Evolutionary conservation across 2,797 vertebrate species (phyloP), one percentile per base, ranked within the genome.

Genomic region (Harpagifer antarcticus): DNA sequence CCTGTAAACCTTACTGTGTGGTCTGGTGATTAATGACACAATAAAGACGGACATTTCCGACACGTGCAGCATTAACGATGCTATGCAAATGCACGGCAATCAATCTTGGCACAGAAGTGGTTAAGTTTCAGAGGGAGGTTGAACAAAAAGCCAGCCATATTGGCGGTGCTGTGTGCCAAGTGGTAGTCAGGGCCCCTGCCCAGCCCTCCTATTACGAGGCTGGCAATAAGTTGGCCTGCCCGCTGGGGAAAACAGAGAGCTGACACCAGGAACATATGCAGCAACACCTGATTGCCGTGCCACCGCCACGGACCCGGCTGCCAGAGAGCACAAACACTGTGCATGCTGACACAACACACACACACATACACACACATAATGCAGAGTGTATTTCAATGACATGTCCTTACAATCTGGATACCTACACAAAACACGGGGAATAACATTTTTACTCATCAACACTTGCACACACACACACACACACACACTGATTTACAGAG

Each of bases 81-180:
- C 68, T 72, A 86, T 89, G 89, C 85, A 87, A 89, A 93, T 92
- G 17, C 23, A 4, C 48, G 2, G 85, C 89, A 86, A 91, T 93
- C 91, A 91, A 87, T 93, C 92, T 93, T 91, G 86, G 91, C 88
- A 84, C 82, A 78, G 86, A 89, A 92, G 89, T 86, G 89, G 89
- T 93, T 93, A 92, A 91, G 94, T 95, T 93, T 92, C 89, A 94
- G 96, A 92, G 88, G 89, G 92, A 92, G 90, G 83, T 79, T 61
- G 81, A 92, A 92, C 89, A 92, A 89, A 96, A 95, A 90, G 74
- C 43, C 93, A 94, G 95, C 91, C 97, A 98, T 97, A 97, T 98
- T 97, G 96, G 95, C 94, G 37, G 88, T 77, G 88, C 76, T 86
- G 69, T 86, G 95, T 97, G 97, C 97, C 97, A 97, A 97, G 96